Base-by-base conservation (phyloP, 1,140 invertebrate species). In the Drosophila suzukii region DNA sequence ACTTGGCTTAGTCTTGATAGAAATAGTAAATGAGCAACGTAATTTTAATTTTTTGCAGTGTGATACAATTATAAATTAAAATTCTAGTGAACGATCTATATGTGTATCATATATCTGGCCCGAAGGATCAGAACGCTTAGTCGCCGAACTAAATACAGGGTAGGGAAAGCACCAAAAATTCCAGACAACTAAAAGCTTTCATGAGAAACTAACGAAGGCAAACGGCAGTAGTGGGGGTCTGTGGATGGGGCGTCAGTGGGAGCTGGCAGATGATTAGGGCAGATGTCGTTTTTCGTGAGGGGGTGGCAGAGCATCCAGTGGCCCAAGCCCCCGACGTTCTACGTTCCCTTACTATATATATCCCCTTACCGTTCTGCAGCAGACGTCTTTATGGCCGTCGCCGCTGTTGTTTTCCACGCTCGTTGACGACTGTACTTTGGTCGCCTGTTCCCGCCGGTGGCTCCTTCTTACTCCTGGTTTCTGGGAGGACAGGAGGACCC, bases 161-260 rank as follows among this genome's bases (percentile, higher is more conserved):
- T 75, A 56, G 13, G 11, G 41, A 77, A 68, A 70, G 78, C 79
- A 70, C 71, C 83, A 67, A 88, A 86, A 88, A 84, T 84, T 89
- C 71, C 77, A 89, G 84, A 89, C 84, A 89, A 89, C 84, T 81
- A 89, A 88, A 88, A 88, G 84, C 84, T 89, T 89, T 89, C 85
- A 89, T 75, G 84, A 65, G 66, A 84, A 89, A 84, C 84, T 89
- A 89, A 79, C 79, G 56, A 60, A 58, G 56, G 73, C 57, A 44
- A 70, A 59, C 43, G 49, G 46, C 5, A 3, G 47, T 5, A 34
- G 36, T 1, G 11, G 17, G 6, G 11, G 27, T 17, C 10, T 17
- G 27, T 10, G 15, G 39, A 8, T 47, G 13, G 30, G 32, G 57
- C 38, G 44, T 30, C 38, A 41, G 66, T 46, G 58, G 58, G 46